Evolutionary conservation across 2,888 invertebrate genomes (phyloP).

Genomic region (Aleiodes leptofemur): DNA sequence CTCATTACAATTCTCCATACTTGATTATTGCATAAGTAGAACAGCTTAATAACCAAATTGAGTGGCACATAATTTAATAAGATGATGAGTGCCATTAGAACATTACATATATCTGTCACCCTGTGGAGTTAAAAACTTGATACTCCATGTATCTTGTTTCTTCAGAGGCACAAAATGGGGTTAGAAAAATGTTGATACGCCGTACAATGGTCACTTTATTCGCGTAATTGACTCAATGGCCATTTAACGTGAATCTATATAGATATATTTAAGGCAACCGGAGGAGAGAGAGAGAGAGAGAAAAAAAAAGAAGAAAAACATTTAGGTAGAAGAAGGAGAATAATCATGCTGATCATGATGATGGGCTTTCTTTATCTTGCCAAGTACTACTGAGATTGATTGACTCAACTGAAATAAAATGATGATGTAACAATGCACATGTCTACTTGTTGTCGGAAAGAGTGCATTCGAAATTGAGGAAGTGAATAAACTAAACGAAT

Average conservation of each 20-base stretch:
- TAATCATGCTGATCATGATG: constrained; percentile 28
- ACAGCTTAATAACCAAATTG: constrained; percentile 9
- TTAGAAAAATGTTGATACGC: constrained; percentile 70
- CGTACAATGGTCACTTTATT: constrained; percentile 72
- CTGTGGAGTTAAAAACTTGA: constrained; percentile 25
- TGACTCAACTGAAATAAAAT: constrained; percentile 3
- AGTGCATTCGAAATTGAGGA: not conserved
- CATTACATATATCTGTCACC: constrained; percentile 34
- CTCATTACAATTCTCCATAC: not conserved
- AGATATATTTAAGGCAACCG: constrained; percentile 44
- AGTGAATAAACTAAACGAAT: not conserved
- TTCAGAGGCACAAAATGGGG: constrained; percentile 59
- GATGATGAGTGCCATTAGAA: constrained; percentile 15
- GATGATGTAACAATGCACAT: not conserved
- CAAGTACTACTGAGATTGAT: constrained; percentile 29
- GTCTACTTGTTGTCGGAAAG: not conserved
- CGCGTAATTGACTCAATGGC: constrained; percentile 73
- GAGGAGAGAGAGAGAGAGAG: constrained; percentile 21
- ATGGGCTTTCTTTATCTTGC: constrained; percentile 28
- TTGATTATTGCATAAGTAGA: constrained; percentile 29
- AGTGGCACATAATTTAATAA: constrained; percentile 27
- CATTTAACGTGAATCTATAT: constrained; percentile 64
- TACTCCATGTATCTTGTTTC: constrained; percentile 40
- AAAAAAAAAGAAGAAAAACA: not conserved
- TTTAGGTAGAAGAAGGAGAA: constrained; percentile 19